Percentiles rank a stretch among this genome's conserved stretches.
Evolutionary conservation across 1,140 invertebrate species (phyloP).

Genomic region (Drosophila ironensis): DNA sequence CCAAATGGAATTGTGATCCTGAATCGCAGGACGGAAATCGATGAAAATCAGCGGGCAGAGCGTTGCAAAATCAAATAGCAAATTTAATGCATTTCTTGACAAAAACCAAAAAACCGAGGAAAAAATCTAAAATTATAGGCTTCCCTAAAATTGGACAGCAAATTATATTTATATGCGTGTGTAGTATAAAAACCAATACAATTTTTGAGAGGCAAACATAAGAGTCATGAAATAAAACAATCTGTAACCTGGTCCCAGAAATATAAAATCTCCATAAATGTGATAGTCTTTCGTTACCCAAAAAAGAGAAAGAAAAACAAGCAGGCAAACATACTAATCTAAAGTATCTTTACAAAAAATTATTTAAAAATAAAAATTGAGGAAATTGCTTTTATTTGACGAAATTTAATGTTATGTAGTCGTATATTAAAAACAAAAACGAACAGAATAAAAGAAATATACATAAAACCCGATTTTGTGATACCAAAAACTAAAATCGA

Average conservation of each 20-base stretch:
- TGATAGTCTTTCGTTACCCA: conserved; percentile 67
- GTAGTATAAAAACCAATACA: conserved; percentile 11
- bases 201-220: conserved; percentile 22
- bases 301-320: conserved; percentile 18
- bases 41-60: conserved; percentile 9
- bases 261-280: conserved; percentile 63
- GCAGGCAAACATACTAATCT: neutral
- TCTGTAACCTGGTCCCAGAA: conserved; percentile 37
- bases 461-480: conserved; percentile 36
- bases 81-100: conserved; percentile 64
- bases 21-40: neutral
- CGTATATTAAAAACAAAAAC: too few relatives aligned
- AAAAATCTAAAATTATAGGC: conserved; percentile 13
- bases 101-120: conserved; percentile 18
- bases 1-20: neutral
- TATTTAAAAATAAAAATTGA: conserved; percentile 10
- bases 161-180: conserved; percentile 35
- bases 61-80: conserved; percentile 69
- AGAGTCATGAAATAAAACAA: conserved; percentile 48
- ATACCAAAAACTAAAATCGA: conserved; percentile 30
- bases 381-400: conserved; percentile 23
- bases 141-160: conserved; percentile 36
- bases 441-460: too few relatives aligned
- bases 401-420: conserved; percentile 4
- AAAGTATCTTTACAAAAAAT: conserved; percentile 16